Percentiles rank a stretch among this genome's conserved stretches.
Evolutionary conservation across 2,888 invertebrate genomes (phyloP).

Genomic region (Spisula subtruncata): DNA sequence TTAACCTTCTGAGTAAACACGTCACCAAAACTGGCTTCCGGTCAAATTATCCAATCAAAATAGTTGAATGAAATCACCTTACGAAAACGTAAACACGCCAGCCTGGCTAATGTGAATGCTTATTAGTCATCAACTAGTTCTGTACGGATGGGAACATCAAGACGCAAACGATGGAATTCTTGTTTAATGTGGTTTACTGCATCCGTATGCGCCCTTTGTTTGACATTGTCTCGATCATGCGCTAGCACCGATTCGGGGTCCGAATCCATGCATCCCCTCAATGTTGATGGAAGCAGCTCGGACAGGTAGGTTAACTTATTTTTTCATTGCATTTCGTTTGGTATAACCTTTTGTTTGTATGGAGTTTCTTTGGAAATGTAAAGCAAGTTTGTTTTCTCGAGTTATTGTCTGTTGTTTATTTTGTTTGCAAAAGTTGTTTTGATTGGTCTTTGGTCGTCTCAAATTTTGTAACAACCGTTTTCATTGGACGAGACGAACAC

Average conservation of each 20-base stretch:
- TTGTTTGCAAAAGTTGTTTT: background rate
- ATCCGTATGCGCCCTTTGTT: constrained; percentile 75
- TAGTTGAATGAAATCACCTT: constrained; percentile 35
- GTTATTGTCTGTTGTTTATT: background rate
- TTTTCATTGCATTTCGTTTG: background rate
- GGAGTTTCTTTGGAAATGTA: background rate
- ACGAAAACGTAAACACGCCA: constrained; percentile 51
- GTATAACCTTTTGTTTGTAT: background rate
- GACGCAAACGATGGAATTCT: constrained; percentile 75
- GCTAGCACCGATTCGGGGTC: constrained; percentile 55
- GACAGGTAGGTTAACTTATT: background rate
- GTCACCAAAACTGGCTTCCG: constrained; percentile 37
- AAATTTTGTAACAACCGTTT: background rate
- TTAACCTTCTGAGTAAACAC: constrained; percentile 26
- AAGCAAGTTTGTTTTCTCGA: background rate
- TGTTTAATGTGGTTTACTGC: constrained; percentile 76
- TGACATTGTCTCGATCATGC: constrained; percentile 69
- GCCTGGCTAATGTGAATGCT: constrained; percentile 2
- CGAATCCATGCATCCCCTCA: background rate
- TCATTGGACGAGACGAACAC: constrained; percentile 44
- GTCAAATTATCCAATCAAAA: constrained; percentile 50
- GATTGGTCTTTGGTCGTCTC: constrained; percentile 17
- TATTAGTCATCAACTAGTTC: background rate
- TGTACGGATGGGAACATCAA: constrained; percentile 56
- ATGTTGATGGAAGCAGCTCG: background rate